These are phyloP conservation scores for Myxocyprinus asiaticus DNA, from an alignment of 2,113 vertebrate genomes.

Conservation along the genomic window DNA sequence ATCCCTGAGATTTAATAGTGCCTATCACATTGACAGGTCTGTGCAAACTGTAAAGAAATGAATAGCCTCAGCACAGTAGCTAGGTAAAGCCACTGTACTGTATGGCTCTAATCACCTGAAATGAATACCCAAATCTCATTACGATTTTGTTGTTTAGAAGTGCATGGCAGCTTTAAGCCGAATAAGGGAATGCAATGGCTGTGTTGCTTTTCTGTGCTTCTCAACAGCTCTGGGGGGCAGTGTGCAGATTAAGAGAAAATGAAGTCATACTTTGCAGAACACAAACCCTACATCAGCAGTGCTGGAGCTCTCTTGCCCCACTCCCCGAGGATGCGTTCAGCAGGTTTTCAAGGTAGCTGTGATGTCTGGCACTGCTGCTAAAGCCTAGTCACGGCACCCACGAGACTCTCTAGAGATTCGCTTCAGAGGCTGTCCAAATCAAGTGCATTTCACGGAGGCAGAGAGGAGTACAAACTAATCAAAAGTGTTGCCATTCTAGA, in stretches of 20 bases:
- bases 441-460: conserved; percentile 29
- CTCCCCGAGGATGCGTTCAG: conserved; percentile 48
- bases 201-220: conserved; percentile 32
- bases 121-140: conserved; percentile 34
- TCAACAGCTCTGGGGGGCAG: conserved; percentile 13
- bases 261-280: conserved; percentile 41
- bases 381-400: conserved; percentile 30
- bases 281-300: conserved; percentile 29
- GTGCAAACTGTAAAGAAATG: conserved; percentile 17
- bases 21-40: not conserved
- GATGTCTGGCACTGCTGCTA: conserved; percentile 53
- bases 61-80: not conserved
- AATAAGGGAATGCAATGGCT: conserved; percentile 19
- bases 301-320: not conserved
- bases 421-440: conserved; percentile 52
- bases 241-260: conserved; percentile 40
- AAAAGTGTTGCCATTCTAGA: conserved; percentile 34
- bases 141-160: conserved; percentile 36
- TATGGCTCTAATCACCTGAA: conserved; percentile 36
- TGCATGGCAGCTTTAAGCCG: conserved; percentile 8
- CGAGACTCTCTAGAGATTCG: conserved; percentile 39
- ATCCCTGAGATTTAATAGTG: conserved; percentile 6
- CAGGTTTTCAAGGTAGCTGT: conserved; percentile 52
- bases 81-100: conserved; percentile 30
- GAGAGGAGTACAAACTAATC: conserved; percentile 40